Evolutionary conservation across 2,888 invertebrate genomes (phyloP), one percentile per base, ranked within the genome.

Genomic region (Balanococcus diminutus): DNA sequence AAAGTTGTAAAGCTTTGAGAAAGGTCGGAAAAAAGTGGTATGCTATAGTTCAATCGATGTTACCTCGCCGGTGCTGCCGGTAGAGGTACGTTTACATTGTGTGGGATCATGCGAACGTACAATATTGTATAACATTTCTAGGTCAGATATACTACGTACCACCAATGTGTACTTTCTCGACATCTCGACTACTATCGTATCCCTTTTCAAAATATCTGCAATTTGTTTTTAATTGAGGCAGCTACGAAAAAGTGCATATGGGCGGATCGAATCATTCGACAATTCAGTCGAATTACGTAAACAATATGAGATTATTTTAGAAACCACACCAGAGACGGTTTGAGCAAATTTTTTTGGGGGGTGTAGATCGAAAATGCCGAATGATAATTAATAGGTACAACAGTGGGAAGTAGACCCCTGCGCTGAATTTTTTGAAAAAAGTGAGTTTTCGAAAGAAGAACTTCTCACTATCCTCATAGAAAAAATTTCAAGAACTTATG

Each of bases 21-120:
- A 67, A 67, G 67, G 67, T 67, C 67, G 67, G 67, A 67, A 67
- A 67, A 67, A 67, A n/a, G n/a, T n/a, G n/a, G 67, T 16, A 67
- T 28, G 28, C 28, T 28, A 36, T 56, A 56, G 67, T 25, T 67
- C 28, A 67, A 67, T 67, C 67, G 61, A 61, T 61, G 28, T 25
- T 28, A 14, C 28, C 28, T 6, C 28, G 67, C n/a, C n/a, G 11
- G 16, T 46, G 46, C 46, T n/a, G n/a, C n/a, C 46, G 46, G 46
- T 46, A 8, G 5, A 4, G 36, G 56, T 56, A 56, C 22, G 22
- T 56, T 56, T 56, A 56, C 56, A 56, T 56, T 22, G 56, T 22
- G 22, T 56, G 22, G 56, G 56, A 56, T 56, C 22, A 56, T 19
- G 56, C 56, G 22, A 56, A 19, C 22, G 22, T 56, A 8, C 56